Base-by-base conservation (phyloP, 2,888 invertebrate species). In the Cephus spinipes region DNA sequence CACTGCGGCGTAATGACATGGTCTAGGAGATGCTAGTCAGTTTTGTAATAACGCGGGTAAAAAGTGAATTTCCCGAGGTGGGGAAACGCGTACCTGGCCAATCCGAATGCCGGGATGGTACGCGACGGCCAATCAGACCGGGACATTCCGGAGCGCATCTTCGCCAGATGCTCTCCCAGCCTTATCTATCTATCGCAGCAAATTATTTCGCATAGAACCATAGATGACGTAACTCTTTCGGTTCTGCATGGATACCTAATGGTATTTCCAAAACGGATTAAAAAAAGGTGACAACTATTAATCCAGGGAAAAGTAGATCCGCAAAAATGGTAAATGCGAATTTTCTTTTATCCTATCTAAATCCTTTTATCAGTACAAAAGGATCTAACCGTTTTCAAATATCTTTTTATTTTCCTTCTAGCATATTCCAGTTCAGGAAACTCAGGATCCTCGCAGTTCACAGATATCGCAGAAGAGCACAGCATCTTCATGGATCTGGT, bases 51-150 rank as follows among this genome's bases (percentile, higher is more conserved):
- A 90, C 87, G 84, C 83, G 86, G 85, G 90, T 90, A 91, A 91
- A 91, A 91, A 91, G 91, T 90, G 90, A 91, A 90, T 91, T 91
- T 91, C 88, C 87, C 85, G 82, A 89, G 90, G 91, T 90, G 91
- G 91, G 91, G 91, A 90, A 91, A 90, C 87, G 84, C 81, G 85
- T 84, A 84, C 86, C 83, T 86, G 86, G 87, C 90, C 90, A 90
- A 90, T 90, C 87, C 85, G 84, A 83, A 85, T 82, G 83, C 80
- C 82, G 81, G 77, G 81, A 80, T 79, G 80, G 78, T 82, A 76
- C 76, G 78, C 40, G 77, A 34, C 80, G 83, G 77, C 90, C 90
- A 90, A 90, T 91, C 89, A 86, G 88, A 89, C 87, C 86, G 84
- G 85, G 82, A 89, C 88, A 89, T 90, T 87, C 87, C 86, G 81